A percentile compares a stretch with the other conserved stretches of the same genome.
Conservation (phyloP, 1,140 invertebrate genomes). For the Diuraphis noxia region DNA sequence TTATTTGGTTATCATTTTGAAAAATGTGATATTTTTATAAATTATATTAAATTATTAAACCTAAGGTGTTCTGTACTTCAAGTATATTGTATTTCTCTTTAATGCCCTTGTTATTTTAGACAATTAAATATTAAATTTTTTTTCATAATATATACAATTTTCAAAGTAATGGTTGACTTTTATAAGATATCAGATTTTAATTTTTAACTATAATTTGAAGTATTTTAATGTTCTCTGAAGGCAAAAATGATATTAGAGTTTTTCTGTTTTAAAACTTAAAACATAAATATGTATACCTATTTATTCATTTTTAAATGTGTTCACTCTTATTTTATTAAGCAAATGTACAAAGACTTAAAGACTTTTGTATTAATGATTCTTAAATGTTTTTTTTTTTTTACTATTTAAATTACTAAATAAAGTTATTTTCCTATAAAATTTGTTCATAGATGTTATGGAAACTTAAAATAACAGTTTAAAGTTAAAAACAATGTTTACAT, state of each 20-base stretch:
- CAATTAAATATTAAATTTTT: neutral
- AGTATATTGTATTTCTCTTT: neutral
- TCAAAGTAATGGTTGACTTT: neutral
- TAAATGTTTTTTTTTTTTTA: neutral
- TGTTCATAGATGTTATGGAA: neutral
- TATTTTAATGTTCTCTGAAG: neutral
- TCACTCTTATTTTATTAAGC: neutral
- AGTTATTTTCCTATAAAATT: neutral
- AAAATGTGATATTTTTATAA: constrained; percentile 35
- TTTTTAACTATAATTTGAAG: neutral
- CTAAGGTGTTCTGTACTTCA: constrained; percentile 8
- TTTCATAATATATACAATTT: neutral
- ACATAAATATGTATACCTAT: neutral
- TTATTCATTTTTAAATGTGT: neutral
- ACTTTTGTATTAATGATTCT: neutral
- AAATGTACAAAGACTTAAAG: neutral
- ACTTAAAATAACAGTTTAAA: neutral
- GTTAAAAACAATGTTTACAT: neutral
- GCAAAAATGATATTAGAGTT: too few relatives aligned
- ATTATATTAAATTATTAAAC: constrained; percentile 20
- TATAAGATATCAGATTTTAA: neutral
- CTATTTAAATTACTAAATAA: constrained; percentile 1
- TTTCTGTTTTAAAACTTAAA: neutral
- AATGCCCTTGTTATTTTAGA: neutral
- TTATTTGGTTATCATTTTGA: constrained; percentile 11